Conservation (phyloP, 2,888 invertebrate species). For the Conus canariensis region DNA sequence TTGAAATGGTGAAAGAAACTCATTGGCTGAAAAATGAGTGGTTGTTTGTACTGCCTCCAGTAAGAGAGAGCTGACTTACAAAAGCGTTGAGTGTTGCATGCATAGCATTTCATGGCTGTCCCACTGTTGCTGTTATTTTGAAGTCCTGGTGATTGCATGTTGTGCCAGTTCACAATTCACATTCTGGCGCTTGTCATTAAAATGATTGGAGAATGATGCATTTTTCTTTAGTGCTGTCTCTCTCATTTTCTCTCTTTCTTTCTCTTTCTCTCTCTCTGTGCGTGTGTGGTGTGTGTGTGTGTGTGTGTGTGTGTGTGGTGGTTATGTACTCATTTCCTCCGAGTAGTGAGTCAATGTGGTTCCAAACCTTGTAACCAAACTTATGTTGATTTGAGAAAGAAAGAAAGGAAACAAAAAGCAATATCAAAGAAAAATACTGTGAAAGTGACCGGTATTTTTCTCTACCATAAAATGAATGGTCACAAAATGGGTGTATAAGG, state of each 20-base stretch:
- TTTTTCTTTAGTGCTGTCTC: background rate
- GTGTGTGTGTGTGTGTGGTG: background rate
- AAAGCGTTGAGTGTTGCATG: background rate
- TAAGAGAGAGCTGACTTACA: slow-evolving; percentile 18
- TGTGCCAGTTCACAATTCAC: slow-evolving; percentile 15
- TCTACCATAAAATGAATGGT: no score
- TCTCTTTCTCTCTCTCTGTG: background rate
- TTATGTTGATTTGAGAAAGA: no score
- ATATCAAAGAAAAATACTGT: no score
- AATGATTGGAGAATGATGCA: slow-evolving; percentile 16
- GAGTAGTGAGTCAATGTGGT: no score
- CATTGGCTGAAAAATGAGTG: slow-evolving; percentile 5
- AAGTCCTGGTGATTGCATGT: slow-evolving; percentile 8
- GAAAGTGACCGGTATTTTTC: no score
- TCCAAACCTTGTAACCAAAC: no score
- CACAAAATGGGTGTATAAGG: no score
- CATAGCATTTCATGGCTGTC: background rate
- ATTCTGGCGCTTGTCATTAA: slow-evolving; percentile 29
- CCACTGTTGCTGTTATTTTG: background rate
- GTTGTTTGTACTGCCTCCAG: background rate
- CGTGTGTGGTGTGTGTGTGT: background rate
- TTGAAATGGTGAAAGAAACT: slow-evolving; percentile 25
- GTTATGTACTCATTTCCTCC: background rate
- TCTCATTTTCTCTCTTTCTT: no score
- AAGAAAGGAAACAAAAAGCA: no score